Conservation (phyloP, 2,888 invertebrate species). For the Rosalia funebris region DNA sequence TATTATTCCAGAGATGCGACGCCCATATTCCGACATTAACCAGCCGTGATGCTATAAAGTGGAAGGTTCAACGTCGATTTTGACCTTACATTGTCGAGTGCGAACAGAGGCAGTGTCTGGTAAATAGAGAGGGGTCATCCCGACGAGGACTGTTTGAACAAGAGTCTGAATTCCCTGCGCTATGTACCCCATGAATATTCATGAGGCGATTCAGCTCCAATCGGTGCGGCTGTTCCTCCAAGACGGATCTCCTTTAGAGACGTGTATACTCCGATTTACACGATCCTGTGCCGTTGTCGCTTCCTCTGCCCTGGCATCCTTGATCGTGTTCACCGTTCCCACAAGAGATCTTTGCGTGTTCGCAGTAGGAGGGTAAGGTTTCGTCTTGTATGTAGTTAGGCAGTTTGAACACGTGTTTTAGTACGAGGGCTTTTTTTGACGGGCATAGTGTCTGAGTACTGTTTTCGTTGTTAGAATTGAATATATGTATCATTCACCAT, state of each 20-base stretch:
- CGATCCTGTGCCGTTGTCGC: conserved; percentile 7
- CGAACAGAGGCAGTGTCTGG: conserved; percentile 25
- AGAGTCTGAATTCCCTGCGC: conserved; percentile 28
- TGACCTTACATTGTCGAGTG: conserved; percentile 29
- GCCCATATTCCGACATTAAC: not conserved
- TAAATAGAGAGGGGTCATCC: conserved; percentile 31
- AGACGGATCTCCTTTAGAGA: conserved; percentile 15
- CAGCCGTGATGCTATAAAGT: conserved; percentile 3
- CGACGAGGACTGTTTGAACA: conserved; percentile 26
- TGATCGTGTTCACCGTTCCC: not conserved
- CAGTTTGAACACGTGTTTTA: conserved; percentile 10
- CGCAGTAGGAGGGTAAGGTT: not conserved
- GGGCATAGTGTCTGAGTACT: not conserved
- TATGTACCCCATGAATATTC: conserved; percentile 40
- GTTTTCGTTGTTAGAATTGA: no score
- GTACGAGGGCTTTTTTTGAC: not conserved
- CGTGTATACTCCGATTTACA: conserved; percentile 19
- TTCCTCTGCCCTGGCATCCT: not conserved
- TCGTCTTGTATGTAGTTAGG: not conserved
- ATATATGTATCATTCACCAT: no score
- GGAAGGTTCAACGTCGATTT: conserved; percentile 16
- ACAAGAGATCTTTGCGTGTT: not conserved
- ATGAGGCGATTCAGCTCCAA: conserved; percentile 33
- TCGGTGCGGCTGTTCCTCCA: conserved; percentile 8
- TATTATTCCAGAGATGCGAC: conserved; percentile 16